Conservation (phyloP, 2,113 vertebrate genomes). For the Muntiacus reevesi region DNA sequence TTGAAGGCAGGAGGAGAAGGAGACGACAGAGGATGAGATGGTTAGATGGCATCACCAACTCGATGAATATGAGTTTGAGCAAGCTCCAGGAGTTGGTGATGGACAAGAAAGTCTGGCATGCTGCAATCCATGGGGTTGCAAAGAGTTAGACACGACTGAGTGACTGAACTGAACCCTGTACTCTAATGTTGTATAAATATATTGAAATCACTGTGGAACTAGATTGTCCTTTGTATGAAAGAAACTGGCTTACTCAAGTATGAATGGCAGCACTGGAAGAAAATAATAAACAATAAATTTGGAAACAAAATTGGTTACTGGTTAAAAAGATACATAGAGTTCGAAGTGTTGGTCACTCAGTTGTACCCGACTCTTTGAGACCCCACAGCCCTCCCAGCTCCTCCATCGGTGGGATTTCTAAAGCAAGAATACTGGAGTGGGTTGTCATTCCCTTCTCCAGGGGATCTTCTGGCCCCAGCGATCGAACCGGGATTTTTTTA, state of each 20-base stretch:
- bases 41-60: background rate
- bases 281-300: background rate
- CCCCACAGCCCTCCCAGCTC: accelerated
- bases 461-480: background rate
- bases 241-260: background rate
- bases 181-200: background rate
- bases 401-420: background rate
- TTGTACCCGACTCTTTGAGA: background rate
- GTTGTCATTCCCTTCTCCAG: background rate
- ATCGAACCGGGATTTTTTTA: background rate
- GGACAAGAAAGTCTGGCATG: background rate
- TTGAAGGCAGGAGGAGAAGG: background rate
- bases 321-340: background rate
- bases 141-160: background rate
- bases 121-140: background rate
- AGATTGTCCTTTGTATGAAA: background rate
- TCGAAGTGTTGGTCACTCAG: background rate
- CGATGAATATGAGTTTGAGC: background rate
- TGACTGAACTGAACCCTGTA: background rate
- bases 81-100: background rate
- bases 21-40: background rate
- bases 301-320: background rate
- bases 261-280: background rate
- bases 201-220: background rate
- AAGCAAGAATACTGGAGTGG: background rate